Base-by-base conservation (phyloP, 2,113 vertebrate species). In the Actinemys pallida region DNA sequence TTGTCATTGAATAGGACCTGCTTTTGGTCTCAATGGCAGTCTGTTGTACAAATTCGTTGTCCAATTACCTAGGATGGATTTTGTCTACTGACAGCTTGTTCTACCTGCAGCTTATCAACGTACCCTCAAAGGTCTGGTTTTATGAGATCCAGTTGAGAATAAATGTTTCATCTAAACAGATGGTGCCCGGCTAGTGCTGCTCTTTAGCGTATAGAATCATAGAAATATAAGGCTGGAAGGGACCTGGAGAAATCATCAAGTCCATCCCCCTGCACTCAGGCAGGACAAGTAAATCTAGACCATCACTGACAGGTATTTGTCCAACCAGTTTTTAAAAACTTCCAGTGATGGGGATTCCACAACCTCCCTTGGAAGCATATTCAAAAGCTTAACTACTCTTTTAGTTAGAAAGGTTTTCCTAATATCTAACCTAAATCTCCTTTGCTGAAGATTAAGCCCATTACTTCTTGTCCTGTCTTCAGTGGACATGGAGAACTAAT, bases 91-190 rank as follows among this genome's bases (percentile, higher is more conserved):
- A 91, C 42, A 92, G 20, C 42, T 75, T 85, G 47, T 87, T 96
- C 79, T 57, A 45, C 22, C 75, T 84, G 83, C 90, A 65, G 75
- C 84, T 96, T 95, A 57, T 59, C 95, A 89, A 93, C 49, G 53
- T 95, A 45, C 31, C 6, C 42, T 92, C 85, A 84, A 88, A 85
- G 12, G 35, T 76, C 62, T 83, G 49, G 72, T 59, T 86, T 83
- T 90, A 92, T 27, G 87, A 97, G 83, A 95, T 42, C 62, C 57
- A 90, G 65, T 9, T 76, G 81, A 94, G 94, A 95, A 90, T 80
- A 11, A 89, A 72, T 81, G 49, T 83, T 96, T 89, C 49, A 84
- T 91, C 59, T 86, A 86, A 93, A 79, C 92, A 96, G 93, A 96
- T 92, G 89, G 89, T 94, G 83, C 69, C 92, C 96, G 81, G 53